Conservation (phyloP, 2,888 invertebrate genomes). For the Melieria crassipennis region DNA sequence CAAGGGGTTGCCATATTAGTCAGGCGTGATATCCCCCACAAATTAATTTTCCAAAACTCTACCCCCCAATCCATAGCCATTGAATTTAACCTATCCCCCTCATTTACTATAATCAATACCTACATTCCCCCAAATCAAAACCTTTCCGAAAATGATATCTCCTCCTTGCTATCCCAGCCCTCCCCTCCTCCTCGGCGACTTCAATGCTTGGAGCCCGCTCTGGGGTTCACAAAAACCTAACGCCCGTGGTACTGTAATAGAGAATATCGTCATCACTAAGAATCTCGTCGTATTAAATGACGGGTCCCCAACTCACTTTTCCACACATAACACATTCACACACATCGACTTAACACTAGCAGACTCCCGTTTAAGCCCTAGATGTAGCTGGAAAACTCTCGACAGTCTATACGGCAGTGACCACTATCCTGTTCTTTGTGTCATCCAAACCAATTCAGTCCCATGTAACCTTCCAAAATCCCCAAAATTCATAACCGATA, state of each 20-base stretch:
- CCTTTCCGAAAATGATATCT: slow-evolving; percentile 4
- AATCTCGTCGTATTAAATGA: slow-evolving; percentile 5
- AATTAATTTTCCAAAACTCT: not conserved
- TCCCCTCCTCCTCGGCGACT: slow-evolving; percentile 3
- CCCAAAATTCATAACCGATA: not conserved
- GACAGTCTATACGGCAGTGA: slow-evolving; percentile 29
- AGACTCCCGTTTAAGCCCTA: slow-evolving; percentile 4
- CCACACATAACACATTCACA: slow-evolving; percentile 16
- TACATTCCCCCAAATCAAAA: slow-evolving; percentile 3
- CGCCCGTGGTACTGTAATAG: slow-evolving; percentile 5
- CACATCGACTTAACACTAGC: slow-evolving; percentile 25
- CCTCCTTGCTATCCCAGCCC: slow-evolving; percentile 1
- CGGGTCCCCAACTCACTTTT: slow-evolving; percentile 4
- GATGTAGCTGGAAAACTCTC: slow-evolving; percentile 12
- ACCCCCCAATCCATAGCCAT: not conserved
- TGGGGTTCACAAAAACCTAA: slow-evolving; percentile 24
- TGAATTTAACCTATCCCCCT: not conserved
- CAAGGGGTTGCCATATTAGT: not conserved
- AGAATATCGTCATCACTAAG: slow-evolving; percentile 8
- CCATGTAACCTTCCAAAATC: not conserved
- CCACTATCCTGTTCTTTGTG: slow-evolving; percentile 21
- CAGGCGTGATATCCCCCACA: not conserved
- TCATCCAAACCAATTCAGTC: not conserved
- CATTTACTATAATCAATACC: not conserved
- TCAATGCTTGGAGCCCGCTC: slow-evolving; percentile 23